phyloP scores from a whole-genome alignment of 2,888 invertebrate species.

The Tethea ocularis region DNA sequence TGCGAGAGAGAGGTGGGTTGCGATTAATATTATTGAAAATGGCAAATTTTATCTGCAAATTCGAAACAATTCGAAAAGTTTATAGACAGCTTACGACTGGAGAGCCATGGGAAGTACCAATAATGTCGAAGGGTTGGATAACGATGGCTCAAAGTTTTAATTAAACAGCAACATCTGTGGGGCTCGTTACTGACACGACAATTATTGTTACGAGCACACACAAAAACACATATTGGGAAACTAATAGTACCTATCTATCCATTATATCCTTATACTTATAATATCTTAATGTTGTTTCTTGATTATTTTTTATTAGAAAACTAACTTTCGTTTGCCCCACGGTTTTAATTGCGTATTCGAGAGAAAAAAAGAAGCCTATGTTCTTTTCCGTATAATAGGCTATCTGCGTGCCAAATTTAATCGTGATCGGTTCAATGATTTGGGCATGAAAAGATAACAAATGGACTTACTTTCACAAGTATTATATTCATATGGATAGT shows the following conservation, averaged over 20 bases:
- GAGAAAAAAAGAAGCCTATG: too few species aligned
- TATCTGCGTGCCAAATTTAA: too few species aligned
- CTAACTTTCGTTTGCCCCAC: too few species aligned
- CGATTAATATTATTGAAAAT: slow-evolving; percentile 44
- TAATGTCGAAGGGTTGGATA: slow-evolving; percentile 70
- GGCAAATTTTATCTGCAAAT: slow-evolving; percentile 48
- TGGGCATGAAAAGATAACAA: too few species aligned
- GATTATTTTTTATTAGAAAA: too few species aligned
- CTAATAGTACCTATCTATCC: slow-evolving; percentile 21
- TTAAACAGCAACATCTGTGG: slow-evolving; percentile 77
- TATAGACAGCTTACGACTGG: slow-evolving; percentile 52
- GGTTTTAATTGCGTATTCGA: too few species aligned
- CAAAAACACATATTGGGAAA: slow-evolving; percentile 53
- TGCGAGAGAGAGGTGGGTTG: slow-evolving; percentile 32
- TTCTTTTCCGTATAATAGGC: too few species aligned
- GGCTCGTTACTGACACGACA: slow-evolving; percentile 64
- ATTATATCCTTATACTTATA: background rate
- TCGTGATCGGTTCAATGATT: too few species aligned
- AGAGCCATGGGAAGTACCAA: slow-evolving; percentile 58
- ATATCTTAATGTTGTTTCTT: too few species aligned
- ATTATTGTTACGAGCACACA: slow-evolving; percentile 67
- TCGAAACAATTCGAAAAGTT: slow-evolving; percentile 53
- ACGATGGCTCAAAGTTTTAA: slow-evolving; percentile 76
- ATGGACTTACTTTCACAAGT: too few species aligned
- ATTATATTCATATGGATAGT: too few species aligned